These are phyloP conservation scores for Phyllostomus discolor DNA, from an alignment of 2,113 vertebrate genomes.

Conservation along the genomic window DNA sequence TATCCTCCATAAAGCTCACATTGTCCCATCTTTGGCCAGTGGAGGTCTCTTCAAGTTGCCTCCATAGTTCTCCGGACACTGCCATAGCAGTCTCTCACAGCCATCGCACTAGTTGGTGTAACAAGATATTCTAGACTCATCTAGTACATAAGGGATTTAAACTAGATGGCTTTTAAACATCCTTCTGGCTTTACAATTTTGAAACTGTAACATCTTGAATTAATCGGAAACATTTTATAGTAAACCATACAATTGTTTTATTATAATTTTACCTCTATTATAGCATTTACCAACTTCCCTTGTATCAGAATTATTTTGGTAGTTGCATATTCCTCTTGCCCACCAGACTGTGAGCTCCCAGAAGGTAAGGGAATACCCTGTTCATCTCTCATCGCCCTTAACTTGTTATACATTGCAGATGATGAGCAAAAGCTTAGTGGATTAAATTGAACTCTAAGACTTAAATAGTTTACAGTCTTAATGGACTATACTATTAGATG, in stretches of 20 bases:
- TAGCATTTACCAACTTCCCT: background rate
- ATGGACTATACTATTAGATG: background rate
- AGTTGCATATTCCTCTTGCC: background rate
- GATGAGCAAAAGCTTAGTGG: background rate
- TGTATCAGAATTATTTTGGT: background rate
- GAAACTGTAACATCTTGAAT: background rate
- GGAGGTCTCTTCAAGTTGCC: background rate
- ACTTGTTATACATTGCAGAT: background rate
- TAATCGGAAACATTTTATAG: background rate
- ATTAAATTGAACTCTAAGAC: background rate
- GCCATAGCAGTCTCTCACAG: background rate
- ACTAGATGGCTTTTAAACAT: background rate
- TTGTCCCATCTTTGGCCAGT: background rate
- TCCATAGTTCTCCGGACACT: background rate
- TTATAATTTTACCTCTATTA: background rate
- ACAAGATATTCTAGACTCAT: background rate
- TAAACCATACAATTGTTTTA: background rate
- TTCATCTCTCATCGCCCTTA: background rate
- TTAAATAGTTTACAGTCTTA: background rate
- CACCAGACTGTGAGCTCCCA: background rate
- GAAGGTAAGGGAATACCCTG: background rate
- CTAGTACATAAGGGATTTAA: background rate
- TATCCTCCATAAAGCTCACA: background rate
- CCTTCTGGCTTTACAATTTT: background rate
- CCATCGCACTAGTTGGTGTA: background rate